These are phyloP conservation scores for Heterodera carotae DNA, from an alignment of 1,140 invertebrate genomes.

Conservation along the genomic window DNA sequence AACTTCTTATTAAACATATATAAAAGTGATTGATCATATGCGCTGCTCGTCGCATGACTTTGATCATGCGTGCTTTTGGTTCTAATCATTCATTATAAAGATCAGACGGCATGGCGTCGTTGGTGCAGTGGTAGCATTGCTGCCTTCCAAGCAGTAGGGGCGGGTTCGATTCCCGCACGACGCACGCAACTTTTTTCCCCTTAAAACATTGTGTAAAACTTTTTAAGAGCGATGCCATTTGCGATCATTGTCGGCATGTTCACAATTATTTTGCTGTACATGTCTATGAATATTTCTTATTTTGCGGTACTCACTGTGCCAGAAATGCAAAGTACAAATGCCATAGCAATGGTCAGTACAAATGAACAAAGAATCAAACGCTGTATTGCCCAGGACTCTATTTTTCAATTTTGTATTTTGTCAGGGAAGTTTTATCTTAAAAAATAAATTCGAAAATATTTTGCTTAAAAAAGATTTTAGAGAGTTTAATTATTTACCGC, in stretches of 20 bases:
- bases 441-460: no score
- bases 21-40: no score
- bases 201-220: not conserved
- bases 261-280: slow-evolving; percentile 49
- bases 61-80: no score
- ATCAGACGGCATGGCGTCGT: slow-evolving; percentile 8
- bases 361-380: no score
- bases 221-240: slow-evolving; percentile 50
- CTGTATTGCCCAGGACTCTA: no score
- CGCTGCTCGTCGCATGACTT: no score
- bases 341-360: slow-evolving; percentile 43
- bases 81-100: not conserved
- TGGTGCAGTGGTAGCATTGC: slow-evolving; percentile 28
- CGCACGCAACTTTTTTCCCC: slow-evolving; percentile 3
- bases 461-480: no score
- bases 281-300: slow-evolving; percentile 52
- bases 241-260: slow-evolving; percentile 55
- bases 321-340: slow-evolving; percentile 38
- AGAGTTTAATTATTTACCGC: no score
- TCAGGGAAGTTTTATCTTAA: no score
- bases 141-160: slow-evolving; percentile 26
- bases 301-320: slow-evolving; percentile 47
- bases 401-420: no score
- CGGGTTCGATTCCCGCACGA: slow-evolving; percentile 24
- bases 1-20: no score